Base-by-base conservation (phyloP, 2,113 vertebrate genomes). In the Hippocampus mohnikei region DNA sequence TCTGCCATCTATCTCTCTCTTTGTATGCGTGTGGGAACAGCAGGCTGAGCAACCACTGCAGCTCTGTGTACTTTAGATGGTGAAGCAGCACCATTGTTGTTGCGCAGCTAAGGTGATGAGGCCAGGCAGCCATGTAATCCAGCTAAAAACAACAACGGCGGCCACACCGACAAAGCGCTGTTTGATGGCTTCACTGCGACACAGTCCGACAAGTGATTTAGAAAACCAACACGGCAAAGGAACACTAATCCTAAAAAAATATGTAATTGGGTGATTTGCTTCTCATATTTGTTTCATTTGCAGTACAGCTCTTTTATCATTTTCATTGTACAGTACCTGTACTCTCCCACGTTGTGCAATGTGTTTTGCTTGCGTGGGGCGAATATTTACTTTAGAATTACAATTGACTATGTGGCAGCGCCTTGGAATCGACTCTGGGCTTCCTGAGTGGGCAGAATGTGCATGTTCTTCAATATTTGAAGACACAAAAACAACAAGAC, bases 41-140 rank as follows among this genome's bases (percentile, higher is more conserved):
- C 41, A 63, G 70, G 71, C 56, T 71, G 40, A 44, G 67, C 71
- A 81, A 70, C 77, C 82, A 85, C 68, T 78, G 77, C 76, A 86
- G 76, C 72, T 80, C 76, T 87, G 81, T 89, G 74, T 82, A 84
- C 77, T 84, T 37, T 79, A 84, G 81, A 82, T 65, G 75, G 73
- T 23, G 53, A 74, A 85, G 77, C 72, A 72, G 69, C 82, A 82
- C 71, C 75, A 88, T 88, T 92, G 89, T 92, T 89, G 64, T 20
- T 66, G 21, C 72, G 61, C 60, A 33, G 74, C 79, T 85, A 90
- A 86, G 83, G 78, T 91, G 88, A 92, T 90, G 86, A 79, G 77
- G 78, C 89, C 88, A 91, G 92, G 88, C 91, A 93, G 81, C 89
- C 90, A 88, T 92, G 87, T 92, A 91, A 92, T 90, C 88, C 80